These are phyloP conservation scores for Lasioglossum figueresi DNA, from an alignment of 2,888 invertebrate genomes.

Conservation along the genomic window DNA sequence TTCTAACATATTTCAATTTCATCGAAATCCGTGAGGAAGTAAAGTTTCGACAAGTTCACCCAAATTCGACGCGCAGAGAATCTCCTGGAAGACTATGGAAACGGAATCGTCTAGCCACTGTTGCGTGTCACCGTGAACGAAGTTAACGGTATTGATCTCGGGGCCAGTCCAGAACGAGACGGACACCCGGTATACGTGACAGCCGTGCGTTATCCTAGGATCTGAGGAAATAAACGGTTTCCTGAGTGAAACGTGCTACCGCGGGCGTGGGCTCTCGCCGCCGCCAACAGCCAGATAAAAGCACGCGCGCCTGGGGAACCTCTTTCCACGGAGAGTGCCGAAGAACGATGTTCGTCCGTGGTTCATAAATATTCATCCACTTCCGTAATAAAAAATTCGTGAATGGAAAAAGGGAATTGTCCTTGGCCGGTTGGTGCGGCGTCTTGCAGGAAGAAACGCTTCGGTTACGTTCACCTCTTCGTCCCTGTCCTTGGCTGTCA, in stretches of 20 bases:
- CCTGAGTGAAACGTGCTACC: constrained; percentile 70
- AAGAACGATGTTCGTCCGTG: constrained; percentile 1
- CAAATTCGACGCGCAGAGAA: too few relatives aligned
- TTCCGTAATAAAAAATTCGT: constrained; percentile 50
- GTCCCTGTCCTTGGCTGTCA: neutral
- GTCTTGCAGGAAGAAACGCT: neutral
- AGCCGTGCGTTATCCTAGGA: constrained; percentile 62
- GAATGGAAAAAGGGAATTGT: constrained; percentile 44
- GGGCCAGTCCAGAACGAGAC: neutral
- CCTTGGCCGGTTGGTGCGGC: neutral
- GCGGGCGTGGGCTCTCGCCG: constrained; percentile 55
- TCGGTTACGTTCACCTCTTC: constrained; percentile 9
- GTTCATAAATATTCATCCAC: constrained; percentile 60
- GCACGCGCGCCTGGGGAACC: constrained; percentile 30
- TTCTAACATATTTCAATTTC: too few relatives aligned
- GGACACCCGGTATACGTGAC: constrained; percentile 61
- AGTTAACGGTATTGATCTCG: constrained; percentile 37
- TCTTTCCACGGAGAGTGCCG: constrained; percentile 44
- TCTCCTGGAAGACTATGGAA: neutral
- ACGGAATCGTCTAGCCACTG: neutral
- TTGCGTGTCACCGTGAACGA: neutral
- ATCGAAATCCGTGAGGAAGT: too few relatives aligned
- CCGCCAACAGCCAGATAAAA: constrained; percentile 54
- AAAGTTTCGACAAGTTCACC: too few relatives aligned
- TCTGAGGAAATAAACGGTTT: constrained; percentile 74